These are phyloP conservation scores for Pachyrhynchus sulphureomaculatus DNA, from an alignment of 1,140 invertebrate species.

Conservation along the genomic window DNA sequence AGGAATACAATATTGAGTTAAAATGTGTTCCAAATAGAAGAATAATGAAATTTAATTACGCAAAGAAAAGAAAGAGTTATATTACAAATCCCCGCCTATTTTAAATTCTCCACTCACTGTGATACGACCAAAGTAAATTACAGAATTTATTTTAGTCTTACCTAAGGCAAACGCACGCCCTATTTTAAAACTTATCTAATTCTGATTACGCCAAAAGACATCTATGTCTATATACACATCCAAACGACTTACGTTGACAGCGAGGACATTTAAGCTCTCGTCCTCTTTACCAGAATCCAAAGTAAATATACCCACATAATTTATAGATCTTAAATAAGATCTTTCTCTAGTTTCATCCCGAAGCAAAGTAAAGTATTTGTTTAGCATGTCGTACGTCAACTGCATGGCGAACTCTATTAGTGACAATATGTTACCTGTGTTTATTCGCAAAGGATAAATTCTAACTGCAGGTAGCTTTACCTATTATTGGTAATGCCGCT, in stretches of 20 bases:
- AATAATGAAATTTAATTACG: too few species aligned
- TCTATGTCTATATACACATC: constrained; percentile 12
- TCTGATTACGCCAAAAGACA: constrained; percentile 19
- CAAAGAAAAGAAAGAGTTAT: too few species aligned
- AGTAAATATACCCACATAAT: constrained; percentile 31
- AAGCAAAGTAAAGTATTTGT: constrained; percentile 38
- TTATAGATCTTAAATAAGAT: constrained; percentile 25
- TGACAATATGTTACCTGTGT: constrained; percentile 45
- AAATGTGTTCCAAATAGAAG: too few species aligned
- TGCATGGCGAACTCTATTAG: constrained; percentile 48
- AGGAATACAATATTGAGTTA: too few species aligned
- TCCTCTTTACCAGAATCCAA: constrained; percentile 9
- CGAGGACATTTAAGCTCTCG: background rate
- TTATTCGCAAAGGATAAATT: constrained; percentile 33
- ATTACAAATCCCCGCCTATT: too few species aligned
- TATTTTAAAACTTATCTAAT: constrained; percentile 25
- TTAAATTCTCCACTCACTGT: too few species aligned
- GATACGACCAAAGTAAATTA: too few species aligned
- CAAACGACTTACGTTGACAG: constrained; percentile 1
- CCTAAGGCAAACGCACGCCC: background rate
- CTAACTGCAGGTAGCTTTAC: constrained; percentile 32
- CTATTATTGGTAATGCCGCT: constrained; percentile 13
- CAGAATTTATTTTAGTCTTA: too few species aligned
- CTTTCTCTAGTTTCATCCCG: constrained; percentile 22
- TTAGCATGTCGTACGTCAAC: constrained; percentile 48